A percentile compares a stretch with the other conserved stretches of the same genome.
phyloP scores from a whole-genome alignment of 1,140 invertebrate genomes.

The Magallana ariakensis region DNA sequence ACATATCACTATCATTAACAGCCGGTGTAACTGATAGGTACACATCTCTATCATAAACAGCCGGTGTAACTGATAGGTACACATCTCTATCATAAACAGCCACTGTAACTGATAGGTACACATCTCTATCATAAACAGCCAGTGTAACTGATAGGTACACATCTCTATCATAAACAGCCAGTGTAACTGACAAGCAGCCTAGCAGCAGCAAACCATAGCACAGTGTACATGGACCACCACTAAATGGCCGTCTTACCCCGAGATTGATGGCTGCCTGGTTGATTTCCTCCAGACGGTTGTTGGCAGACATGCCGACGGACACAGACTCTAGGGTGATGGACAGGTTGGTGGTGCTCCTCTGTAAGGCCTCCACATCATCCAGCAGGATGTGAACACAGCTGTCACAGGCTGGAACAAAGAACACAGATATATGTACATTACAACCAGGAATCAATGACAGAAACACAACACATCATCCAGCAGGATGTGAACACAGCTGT shows the following conservation, averaged over 20 bases:
- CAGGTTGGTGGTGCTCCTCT: constrained; percentile 83
- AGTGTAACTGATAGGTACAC: no score
- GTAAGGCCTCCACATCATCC: constrained; percentile 90
- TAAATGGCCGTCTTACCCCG: constrained; percentile 66
- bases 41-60: no score
- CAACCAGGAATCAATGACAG: neutral
- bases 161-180: no score
- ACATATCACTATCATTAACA: neutral
- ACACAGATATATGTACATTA: neutral
- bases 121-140: no score
- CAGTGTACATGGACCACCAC: neutral
- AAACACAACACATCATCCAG: neutral
- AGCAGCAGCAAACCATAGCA: neutral
- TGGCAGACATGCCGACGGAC: constrained; percentile 88
- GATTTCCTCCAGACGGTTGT: constrained; percentile 87
- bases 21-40: neutral
- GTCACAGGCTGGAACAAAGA: constrained; percentile 86
- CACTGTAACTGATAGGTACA: neutral
- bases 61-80: neutral
- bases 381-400: constrained; percentile 92
- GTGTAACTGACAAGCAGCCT: no score
- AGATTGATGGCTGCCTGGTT: constrained; percentile 85
- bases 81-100: no score
- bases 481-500: neutral
- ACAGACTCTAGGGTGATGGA: constrained; percentile 86